phyloP scores from a whole-genome alignment of 2,888 invertebrate species.

The Cantharis rufa region DNA sequence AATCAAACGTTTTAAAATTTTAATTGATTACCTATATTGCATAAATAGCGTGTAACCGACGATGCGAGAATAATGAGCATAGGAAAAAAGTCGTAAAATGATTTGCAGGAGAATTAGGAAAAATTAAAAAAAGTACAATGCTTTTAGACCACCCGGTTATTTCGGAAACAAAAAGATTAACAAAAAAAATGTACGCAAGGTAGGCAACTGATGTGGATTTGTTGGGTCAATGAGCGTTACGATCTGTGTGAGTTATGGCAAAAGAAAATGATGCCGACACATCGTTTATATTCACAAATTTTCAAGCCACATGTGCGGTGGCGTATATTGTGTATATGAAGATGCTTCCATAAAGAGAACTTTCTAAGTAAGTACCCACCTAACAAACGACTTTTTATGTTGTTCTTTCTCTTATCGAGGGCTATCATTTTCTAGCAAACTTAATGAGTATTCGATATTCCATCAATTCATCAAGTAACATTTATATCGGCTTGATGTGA shows the following conservation, averaged over 20 bases:
- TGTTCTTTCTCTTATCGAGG: constrained; percentile 37
- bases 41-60: background rate
- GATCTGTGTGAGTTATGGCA: constrained; percentile 42
- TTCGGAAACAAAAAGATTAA: background rate
- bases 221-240: constrained; percentile 43
- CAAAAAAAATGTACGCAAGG: background rate
- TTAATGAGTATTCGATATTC: constrained; percentile 44
- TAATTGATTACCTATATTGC: background rate
- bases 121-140: too few species aligned
- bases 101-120: too few species aligned
- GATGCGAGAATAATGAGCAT: background rate
- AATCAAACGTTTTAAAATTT: background rate
- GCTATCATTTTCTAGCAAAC: constrained; percentile 29
- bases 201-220: constrained; percentile 21
- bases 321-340: constrained; percentile 17
- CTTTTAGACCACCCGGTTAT: background rate
- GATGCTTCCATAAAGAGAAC: constrained; percentile 9
- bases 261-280: constrained; percentile 42
- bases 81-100: too few species aligned
- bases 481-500: constrained; percentile 25
- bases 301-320: constrained; percentile 40
- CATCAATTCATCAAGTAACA: constrained; percentile 40
- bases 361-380: background rate
- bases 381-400: constrained; percentile 23
- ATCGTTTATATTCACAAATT: constrained; percentile 43